Conservation (phyloP, 2,113 vertebrate species). For the Chrysochloris asiatica region DNA sequence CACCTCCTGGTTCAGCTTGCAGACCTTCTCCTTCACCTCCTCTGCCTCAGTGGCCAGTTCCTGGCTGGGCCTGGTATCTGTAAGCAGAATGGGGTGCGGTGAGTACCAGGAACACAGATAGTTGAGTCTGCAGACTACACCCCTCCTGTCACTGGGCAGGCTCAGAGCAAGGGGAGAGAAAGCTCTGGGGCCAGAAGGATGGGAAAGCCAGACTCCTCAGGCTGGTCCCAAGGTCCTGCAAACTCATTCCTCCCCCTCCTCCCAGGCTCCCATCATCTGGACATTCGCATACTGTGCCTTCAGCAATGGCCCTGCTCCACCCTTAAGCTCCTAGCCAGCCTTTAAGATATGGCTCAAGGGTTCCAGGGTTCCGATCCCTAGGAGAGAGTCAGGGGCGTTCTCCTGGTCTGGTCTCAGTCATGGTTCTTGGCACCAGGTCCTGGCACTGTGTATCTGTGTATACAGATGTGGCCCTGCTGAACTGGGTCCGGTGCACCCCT, state of each 20-base stretch:
- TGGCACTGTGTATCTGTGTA: not conserved
- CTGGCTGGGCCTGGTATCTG: slow-evolving; percentile 75
- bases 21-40: slow-evolving; percentile 91
- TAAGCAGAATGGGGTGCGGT: not conserved
- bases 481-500: not conserved
- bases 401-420: not conserved
- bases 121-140: not conserved
- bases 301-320: not conserved
- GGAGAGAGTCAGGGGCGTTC: not conserved
- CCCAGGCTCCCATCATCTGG: not conserved
- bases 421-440: not conserved
- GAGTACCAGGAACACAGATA: not conserved
- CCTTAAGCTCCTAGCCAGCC: not conserved
- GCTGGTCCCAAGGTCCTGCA: not conserved
- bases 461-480: not conserved
- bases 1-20: slow-evolving; percentile 93
- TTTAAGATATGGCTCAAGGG: not conserved
- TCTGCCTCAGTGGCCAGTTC: slow-evolving; percentile 87
- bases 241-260: no score
- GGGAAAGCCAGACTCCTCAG: not conserved
- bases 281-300: not conserved
- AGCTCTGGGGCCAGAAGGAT: not conserved
- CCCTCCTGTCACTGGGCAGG: not conserved
- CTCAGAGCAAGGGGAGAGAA: not conserved
- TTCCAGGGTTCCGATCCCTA: not conserved